These are phyloP conservation scores for Donacobius atricapilla DNA, from an alignment of 2,113 vertebrate species.

Conservation along the genomic window DNA sequence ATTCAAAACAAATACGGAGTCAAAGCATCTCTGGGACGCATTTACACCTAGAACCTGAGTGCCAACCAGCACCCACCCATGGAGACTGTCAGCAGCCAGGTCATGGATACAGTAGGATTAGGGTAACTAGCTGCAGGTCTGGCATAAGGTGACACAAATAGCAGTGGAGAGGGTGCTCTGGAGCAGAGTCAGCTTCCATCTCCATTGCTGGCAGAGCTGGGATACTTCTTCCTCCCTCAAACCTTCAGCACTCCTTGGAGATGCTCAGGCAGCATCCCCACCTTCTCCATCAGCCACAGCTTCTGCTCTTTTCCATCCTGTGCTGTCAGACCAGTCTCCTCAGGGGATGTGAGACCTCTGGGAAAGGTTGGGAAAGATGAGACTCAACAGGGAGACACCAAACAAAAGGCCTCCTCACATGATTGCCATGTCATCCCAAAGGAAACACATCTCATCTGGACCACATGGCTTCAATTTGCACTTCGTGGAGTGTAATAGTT, in stretches of 20 bases:
- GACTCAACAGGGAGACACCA: neutral
- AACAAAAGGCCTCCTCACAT: neutral
- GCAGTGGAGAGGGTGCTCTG: neutral
- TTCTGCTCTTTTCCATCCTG: neutral
- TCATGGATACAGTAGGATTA: fast-evolving
- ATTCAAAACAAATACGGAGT: neutral
- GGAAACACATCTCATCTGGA: neutral
- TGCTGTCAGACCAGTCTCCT: neutral
- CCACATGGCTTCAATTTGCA: neutral
- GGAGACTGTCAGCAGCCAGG: neutral
- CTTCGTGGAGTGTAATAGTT: neutral
- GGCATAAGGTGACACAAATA: neutral
- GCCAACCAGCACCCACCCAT: fast-evolving
- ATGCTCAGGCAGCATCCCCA: neutral
- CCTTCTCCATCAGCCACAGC: neutral
- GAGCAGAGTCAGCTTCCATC: neutral
- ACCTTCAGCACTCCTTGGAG: neutral
- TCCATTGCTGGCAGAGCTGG: fast-evolving
- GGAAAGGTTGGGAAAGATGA: neutral
- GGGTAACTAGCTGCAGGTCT: neutral
- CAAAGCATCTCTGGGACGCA: neutral
- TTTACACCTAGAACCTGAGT: neutral
- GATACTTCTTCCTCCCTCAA: neutral
- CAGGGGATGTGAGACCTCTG: neutral
- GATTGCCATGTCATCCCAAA: neutral